Base-by-base conservation (phyloP, 2,113 vertebrate species). In the Muscicapa adusta region DNA sequence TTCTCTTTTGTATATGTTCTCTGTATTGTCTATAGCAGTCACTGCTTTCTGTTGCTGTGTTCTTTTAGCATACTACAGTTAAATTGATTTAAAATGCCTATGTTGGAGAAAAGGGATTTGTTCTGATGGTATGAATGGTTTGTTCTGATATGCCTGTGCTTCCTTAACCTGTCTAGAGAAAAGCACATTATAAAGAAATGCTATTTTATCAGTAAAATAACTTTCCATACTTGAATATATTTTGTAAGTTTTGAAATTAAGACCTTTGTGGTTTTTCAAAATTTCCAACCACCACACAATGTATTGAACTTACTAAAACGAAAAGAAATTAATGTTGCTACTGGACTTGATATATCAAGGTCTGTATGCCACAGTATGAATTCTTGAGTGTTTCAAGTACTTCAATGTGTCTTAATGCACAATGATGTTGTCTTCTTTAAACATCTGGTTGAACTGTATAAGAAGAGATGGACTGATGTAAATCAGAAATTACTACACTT, bases 191-290 rank as follows among this genome's bases (percentile, higher is more conserved):
- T 73, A 51, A 83, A 86, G 85, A 91, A 81, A 91, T 81, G 78
- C 51, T 95, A 82, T 45, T 96, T 91, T 94, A 81, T 71, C 56
- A 77, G 82, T 88, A 62, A 91, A 91, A 72, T 90, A 74, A 74
- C 66, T 95, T 96, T 85, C 75, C 56, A 76, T 63, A 53, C 72
- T 93, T 94, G 65, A 90, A 74, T 93, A 61, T 95, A 77, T 96
- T 96, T 97, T 95, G 57, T 96, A 96, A 88, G 36, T 56, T 96
- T 88, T 88, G 25, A 73, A 95, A 70, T 91, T 48, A 76, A 96
- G 62, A 89, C 34, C 16, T 31, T 65, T 15, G 2, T 72, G 45
- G 2, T 6, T 85, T 48, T 75, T 68, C 20, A 93, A 60, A 33
- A 45, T 80, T 87, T 86, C 33, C 18, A 68, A 10, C 50, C 7